Evolutionary conservation across 1,140 invertebrate genomes (phyloP), one percentile per base, ranked within the genome.

Genomic region (Pseudomyrmex sp.): DNA sequence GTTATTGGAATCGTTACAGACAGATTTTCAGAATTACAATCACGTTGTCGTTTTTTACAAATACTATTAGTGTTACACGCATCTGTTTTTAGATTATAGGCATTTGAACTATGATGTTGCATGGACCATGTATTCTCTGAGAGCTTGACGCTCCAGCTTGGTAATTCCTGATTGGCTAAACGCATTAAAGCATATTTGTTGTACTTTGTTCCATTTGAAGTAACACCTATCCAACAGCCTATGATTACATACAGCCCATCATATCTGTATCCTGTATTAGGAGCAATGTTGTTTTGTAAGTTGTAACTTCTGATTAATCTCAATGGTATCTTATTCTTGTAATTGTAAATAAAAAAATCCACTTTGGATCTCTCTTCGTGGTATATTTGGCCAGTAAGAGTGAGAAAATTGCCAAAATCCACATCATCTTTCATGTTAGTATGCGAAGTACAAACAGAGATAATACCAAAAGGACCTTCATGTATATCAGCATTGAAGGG

Each of bases 191-290:
- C 92, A 68, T 93, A 94, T 80, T 94, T 94, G 50, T 92, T 89
- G 63, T 91, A 76, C 58, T 92, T 91, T 48, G 76, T 91, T 0
- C 86, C 80, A 52, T 93, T 88, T 0, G 66, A 26, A 35, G 86
- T 83, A 3, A 82, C 52, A 10, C 91, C 92, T 23, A 93, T 91
- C 94, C 94, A 94, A 20, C 89, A 89, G 3, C 89, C 85, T 12
- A 90, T 82, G 0, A 94, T 90, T 4, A 88, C 82, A 23, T 94
- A 94, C 2, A 94, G 84, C 46, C 94, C 94, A 73, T 94, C 94
- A 26, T 94, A 94, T 18, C 93, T 88, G 7, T 93, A 91, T 5
- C 93, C 94, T 0, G 93, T 94, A 85, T 92, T 92, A 54, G 93
- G 94, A 3, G 94, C 92, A 69, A 90, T 93, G 26, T 90, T 80